These are phyloP conservation scores for Sebastes vulpes DNA, from an alignment of 2,797 vertebrate genomes.

Conservation along the genomic window DNA sequence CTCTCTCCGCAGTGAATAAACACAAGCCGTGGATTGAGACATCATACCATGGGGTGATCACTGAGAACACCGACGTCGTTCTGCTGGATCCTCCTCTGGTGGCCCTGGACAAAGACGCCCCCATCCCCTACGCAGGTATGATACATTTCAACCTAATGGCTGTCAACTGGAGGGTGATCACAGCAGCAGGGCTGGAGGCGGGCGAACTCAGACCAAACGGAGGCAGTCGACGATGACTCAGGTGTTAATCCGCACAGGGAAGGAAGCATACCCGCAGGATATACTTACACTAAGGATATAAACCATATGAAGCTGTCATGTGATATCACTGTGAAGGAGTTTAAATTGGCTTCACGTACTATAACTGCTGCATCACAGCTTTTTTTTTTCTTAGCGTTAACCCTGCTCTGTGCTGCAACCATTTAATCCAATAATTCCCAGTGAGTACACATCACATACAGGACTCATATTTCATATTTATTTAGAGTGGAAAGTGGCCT, in stretches of 20 bases:
- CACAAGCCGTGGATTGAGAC: constrained; percentile 99
- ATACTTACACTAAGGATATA: constrained; percentile 32
- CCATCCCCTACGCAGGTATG: constrained; percentile 95
- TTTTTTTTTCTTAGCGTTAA: constrained; percentile 2
- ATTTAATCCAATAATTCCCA: constrained; percentile 64
- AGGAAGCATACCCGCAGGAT: constrained; percentile 27
- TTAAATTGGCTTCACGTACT: constrained; percentile 42
- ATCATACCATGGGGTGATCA: constrained; percentile 95
- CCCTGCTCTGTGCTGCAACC: constrained; percentile 6
- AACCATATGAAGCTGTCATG: constrained; percentile 46
- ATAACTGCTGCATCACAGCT: constrained; percentile 34
- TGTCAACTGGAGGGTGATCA: background rate
- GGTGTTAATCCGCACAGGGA: constrained; percentile 44
- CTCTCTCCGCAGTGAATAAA: constrained; percentile 90
- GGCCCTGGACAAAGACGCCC: constrained; percentile 97
- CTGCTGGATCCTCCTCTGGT: constrained; percentile 96
- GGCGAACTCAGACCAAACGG: background rate
- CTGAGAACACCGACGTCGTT: constrained; percentile 94
- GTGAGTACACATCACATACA: constrained; percentile 23
- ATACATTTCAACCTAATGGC: background rate
- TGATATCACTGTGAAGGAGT: constrained; percentile 27
- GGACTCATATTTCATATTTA: constrained; percentile 48
- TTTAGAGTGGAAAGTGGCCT: constrained; percentile 50
- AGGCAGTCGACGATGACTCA: constrained; percentile 20
- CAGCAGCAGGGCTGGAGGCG: background rate